A percentile compares a stretch with the other conserved stretches of the same genome.
These are phyloP conservation scores for Labeo catla DNA, from an alignment of 2,113 vertebrate species.

Conservation along the genomic window DNA sequence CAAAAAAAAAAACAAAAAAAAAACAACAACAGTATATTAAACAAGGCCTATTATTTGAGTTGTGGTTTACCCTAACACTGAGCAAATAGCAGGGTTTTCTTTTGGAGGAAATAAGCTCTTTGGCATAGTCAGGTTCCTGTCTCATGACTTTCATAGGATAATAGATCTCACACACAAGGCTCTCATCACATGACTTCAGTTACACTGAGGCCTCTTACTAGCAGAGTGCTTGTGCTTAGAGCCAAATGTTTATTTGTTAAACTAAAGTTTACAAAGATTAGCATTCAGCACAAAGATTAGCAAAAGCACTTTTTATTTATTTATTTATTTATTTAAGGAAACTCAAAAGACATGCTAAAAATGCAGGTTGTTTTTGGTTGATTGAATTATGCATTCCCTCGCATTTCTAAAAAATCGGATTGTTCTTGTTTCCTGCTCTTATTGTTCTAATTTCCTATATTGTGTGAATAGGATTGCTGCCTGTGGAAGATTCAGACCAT, in stretches of 20 bases:
- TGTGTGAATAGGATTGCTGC: not conserved
- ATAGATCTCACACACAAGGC: constrained; percentile 33
- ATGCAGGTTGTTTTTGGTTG: not conserved
- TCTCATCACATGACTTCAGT: constrained; percentile 54
- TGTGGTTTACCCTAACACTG: not conserved
- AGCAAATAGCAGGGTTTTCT: not conserved
- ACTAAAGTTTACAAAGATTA: not conserved
- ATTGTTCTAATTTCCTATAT: not conserved
- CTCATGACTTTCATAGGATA: constrained; percentile 65
- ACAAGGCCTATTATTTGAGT: not conserved
- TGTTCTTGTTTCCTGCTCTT: no score
- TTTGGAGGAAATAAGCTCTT: not conserved
- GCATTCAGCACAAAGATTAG: no score
- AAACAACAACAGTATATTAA: no score
- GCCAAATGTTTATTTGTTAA: not conserved
- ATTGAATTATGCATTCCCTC: not conserved
- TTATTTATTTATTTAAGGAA: not conserved
- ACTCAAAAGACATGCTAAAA: not conserved
- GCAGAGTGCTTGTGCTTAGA: no score
- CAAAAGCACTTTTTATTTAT: no score
- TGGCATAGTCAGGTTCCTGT: constrained; percentile 37
- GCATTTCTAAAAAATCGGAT: no score
- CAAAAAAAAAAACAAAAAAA: not conserved
- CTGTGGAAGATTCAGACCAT: no score
- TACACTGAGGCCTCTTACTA: not conserved